Evolutionary conservation across 1,140 invertebrate species (phyloP).

Genomic region (Lepeophtheirus salmonis): DNA sequence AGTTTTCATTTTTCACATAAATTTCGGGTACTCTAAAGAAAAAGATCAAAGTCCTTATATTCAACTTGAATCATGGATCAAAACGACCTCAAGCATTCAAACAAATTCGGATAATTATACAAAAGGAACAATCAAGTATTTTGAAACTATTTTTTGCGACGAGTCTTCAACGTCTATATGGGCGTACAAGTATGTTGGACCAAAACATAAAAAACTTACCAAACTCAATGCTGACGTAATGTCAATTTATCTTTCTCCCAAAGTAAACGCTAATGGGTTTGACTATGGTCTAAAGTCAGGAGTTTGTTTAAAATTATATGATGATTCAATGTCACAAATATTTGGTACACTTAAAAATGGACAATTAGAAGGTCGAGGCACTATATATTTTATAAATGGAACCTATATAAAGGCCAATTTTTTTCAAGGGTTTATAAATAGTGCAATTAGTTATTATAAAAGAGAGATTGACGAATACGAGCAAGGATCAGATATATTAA

Average conservation of each 20-base stretch:
- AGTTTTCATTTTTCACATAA: too few relatives aligned
- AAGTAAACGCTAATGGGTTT: not conserved
- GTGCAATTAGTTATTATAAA: not conserved
- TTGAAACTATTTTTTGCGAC: too few relatives aligned
- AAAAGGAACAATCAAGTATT: too few relatives aligned
- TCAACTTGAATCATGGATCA: too few relatives aligned
- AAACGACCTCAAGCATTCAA: too few relatives aligned
- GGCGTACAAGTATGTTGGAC: not conserved
- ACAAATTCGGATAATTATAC: too few relatives aligned
- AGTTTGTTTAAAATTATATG: not conserved
- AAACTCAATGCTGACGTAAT: not conserved
- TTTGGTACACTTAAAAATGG: not conserved
- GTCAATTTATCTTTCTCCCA: not conserved
- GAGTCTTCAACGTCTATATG: too few relatives aligned
- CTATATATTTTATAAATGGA: not conserved
- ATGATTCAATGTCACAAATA: not conserved
- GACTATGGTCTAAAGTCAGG: not conserved
- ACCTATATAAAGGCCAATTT: not conserved
- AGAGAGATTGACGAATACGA: not conserved
- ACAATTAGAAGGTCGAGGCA: not conserved
- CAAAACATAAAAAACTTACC: not conserved
- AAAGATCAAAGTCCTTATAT: too few relatives aligned
- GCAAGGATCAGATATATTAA: not conserved
- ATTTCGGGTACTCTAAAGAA: too few relatives aligned
- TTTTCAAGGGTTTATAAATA: not conserved